Conservation (phyloP, 2,797 vertebrate species). For the Falco biarmicus region DNA sequence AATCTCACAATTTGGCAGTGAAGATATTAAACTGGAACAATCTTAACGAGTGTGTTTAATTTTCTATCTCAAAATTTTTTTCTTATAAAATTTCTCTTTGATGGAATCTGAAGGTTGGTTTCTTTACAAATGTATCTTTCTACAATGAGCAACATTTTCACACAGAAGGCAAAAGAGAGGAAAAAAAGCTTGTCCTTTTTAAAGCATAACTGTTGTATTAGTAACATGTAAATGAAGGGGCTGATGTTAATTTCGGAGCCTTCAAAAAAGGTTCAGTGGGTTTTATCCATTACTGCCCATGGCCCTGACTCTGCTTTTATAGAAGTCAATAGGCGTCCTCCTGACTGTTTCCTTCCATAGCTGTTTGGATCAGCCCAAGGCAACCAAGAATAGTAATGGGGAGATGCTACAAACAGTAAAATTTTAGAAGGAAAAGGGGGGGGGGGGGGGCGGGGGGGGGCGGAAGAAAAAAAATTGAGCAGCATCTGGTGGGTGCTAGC, state of each 20-base stretch:
- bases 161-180: background rate
- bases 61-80: background rate
- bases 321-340: background rate
- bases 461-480: background rate
- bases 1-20: background rate
- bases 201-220: background rate
- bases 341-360: background rate
- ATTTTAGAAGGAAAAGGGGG: background rate
- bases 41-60: background rate
- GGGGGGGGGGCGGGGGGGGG: no score
- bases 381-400: background rate
- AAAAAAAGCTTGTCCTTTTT: background rate
- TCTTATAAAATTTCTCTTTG: background rate
- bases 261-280: background rate
- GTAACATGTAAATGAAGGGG: background rate
- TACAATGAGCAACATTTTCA: background rate
- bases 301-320: background rate
- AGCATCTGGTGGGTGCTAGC: background rate
- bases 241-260: background rate
- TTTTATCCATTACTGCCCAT: background rate
- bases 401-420: background rate
- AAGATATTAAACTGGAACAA: background rate
- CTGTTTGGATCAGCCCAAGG: background rate
- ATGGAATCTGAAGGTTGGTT: background rate
- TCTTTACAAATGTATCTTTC: background rate